Evolutionary conservation across 1,140 invertebrate species (phyloP).

Genomic region (Leguminivora glycinivorella): DNA sequence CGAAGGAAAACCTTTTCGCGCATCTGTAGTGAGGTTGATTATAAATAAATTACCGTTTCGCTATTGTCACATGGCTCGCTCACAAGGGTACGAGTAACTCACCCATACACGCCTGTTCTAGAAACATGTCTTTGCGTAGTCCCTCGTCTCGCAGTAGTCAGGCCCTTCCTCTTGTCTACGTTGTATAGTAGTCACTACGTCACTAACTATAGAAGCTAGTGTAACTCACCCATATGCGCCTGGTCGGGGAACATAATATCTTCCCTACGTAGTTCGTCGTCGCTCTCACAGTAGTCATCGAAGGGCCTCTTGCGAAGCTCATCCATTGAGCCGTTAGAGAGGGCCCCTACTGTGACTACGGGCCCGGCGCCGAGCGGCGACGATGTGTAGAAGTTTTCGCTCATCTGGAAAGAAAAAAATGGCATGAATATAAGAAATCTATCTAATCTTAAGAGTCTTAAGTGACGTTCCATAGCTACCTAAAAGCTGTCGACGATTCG

Average conservation of each 20-base stretch:
- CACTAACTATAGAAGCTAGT: not conserved
- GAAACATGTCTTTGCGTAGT: no score
- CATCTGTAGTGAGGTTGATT: no score
- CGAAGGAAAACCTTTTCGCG: no score
- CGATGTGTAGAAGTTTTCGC: slow-evolving; percentile 71
- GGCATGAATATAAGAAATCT: not conserved
- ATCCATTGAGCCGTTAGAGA: slow-evolving; percentile 80
- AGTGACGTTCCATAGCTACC: no score
- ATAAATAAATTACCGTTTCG: no score
- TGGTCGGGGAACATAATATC: slow-evolving; percentile 91
- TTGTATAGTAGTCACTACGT: not conserved
- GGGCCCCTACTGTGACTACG: slow-evolving; percentile 61
- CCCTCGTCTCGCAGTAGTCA: no score
- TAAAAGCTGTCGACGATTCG: no score
- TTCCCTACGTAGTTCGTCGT: slow-evolving; percentile 92
- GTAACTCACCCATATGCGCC: slow-evolving; percentile 79
- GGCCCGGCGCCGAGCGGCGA: slow-evolving; percentile 62
- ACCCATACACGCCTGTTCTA: no score
- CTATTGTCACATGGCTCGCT: no score
- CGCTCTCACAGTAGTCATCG: slow-evolving; percentile 92
- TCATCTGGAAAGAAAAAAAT: slow-evolving; percentile 46
- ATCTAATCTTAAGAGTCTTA: no score
- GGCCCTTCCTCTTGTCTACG: no score
- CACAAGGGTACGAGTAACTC: no score
- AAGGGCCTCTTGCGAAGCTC: slow-evolving; percentile 81